Base-by-base conservation (phyloP, 2,888 invertebrate species). In the Clunio marinus region DNA sequence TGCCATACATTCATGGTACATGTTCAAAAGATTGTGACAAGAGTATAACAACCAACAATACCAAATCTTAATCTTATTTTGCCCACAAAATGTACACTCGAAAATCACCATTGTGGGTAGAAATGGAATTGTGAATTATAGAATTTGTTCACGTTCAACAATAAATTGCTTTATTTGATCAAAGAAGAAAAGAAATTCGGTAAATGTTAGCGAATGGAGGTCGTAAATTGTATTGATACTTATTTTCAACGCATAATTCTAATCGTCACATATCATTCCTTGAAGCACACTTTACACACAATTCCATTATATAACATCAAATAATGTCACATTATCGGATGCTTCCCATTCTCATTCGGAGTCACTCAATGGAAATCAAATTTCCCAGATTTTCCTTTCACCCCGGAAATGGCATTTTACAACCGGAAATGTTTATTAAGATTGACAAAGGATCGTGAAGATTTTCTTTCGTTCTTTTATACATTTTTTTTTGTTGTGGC, bases 251-350 rank as follows among this genome's bases (percentile, higher is more conserved):
- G 24, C 22, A 35, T 60, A 37, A 60, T 60, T 60, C 37, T 15
- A 24, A 37, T 60, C 37, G 37, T 60, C 60, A 13, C 60, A 60
- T 37, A 60, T 60, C 60, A 35, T 22, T 60, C 27, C 7, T n/a
- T n/a, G n/a, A n/a, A n/a, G n/a, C n/a, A n/a, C 58, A n/a, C 28
- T 58, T 32, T 27, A n/a, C 58, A 27, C 58, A 46, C 46, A 46
- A 46, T 58, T n/a, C 57, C 13, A 55, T 22, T 55, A 8, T 32
- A 32, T 7, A 32, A 32, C 32, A 32, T 32, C 41, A n/a, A n/a
- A 15, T 41, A n/a, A n/a, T n/a, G 41, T 41, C 15, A 41, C n/a
- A 41, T 41, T 41, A n/a, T 15, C 32, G 32, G 32, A 4, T 32
- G 5, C 32, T 8, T 32, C 32, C 8, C 32, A 7, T 8, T 32